Evolutionary conservation across 2,797 vertebrate species (phyloP).

Genomic region (Lepilemur septentrionalis): DNA sequence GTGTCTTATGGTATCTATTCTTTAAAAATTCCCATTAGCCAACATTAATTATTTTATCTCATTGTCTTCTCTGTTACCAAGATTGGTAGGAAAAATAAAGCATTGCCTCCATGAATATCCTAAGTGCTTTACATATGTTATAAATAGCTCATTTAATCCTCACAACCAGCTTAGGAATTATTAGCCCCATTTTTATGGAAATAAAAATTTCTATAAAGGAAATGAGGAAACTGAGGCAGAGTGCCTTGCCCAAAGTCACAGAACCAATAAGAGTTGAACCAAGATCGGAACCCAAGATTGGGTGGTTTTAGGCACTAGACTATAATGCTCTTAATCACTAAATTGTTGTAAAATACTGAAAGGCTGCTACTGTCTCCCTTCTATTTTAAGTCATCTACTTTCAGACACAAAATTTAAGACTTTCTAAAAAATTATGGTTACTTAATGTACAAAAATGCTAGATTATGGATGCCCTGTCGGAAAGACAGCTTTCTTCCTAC

Average conservation of each 20-base stretch:
- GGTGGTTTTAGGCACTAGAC: neutral
- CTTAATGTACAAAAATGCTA: neutral
- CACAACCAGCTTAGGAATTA: neutral
- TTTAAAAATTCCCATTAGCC: neutral
- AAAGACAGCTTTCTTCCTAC: neutral
- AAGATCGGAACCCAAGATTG: neutral
- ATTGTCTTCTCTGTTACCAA: neutral
- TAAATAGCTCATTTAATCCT: conserved; percentile 12
- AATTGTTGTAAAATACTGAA: neutral
- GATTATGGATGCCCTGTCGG: neutral
- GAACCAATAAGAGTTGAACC: neutral
- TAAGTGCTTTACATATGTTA: neutral
- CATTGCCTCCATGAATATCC: neutral
- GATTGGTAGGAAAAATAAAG: neutral
- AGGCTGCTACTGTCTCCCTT: neutral
- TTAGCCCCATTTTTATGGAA: neutral
- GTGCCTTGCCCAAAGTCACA: neutral
- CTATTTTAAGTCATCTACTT: neutral
- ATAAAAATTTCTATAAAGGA: too few relatives aligned
- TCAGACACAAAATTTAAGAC: neutral
- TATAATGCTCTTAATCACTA: neutral
- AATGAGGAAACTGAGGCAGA: neutral
- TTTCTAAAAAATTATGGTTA: neutral
- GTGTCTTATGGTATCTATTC: neutral
- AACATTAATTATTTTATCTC: conserved; percentile 31